A percentile compares a stretch with the other conserved stretches of the same genome.
Evolutionary conservation across 1,140 invertebrate species (phyloP).

Genomic region (Grapholita molesta): DNA sequence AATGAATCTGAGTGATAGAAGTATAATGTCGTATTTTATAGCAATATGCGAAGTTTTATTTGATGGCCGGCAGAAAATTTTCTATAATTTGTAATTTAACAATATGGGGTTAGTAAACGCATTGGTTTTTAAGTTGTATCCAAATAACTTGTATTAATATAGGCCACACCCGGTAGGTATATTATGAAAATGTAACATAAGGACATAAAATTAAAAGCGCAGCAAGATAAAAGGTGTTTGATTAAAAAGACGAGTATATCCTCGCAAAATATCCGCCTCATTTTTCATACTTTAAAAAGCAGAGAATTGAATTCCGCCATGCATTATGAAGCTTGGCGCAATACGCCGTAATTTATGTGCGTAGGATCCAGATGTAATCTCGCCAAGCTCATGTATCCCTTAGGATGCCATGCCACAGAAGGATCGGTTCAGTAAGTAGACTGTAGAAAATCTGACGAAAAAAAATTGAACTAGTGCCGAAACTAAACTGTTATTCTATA

Average conservation of each 20-base stretch:
- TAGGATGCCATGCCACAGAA: neutral
- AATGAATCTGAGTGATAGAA: no score
- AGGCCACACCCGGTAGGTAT: no score
- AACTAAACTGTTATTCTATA: no score
- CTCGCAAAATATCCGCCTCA: neutral
- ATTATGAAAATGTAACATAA: no score
- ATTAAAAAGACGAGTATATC: neutral
- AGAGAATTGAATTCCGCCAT: conserved; percentile 10
- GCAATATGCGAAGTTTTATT: neutral
- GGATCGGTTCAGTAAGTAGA: neutral
- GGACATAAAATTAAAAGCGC: neutral
- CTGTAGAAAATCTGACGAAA: no score
- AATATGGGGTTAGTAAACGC: neutral
- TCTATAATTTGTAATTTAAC: neutral
- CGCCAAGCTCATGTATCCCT: neutral
- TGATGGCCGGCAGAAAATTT: neutral
- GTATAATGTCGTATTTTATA: neutral
- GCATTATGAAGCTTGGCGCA: conserved; percentile 3
- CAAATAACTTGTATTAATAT: no score
- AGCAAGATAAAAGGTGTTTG: neutral
- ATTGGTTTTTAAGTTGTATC: no score
- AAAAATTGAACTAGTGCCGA: no score
- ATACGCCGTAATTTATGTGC: conserved; percentile 11
- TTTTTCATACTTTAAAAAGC: conserved; percentile 11
- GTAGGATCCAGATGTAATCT: conserved; percentile 13